Conservation (phyloP, 2,113 vertebrate genomes). For the Catharus fuscescens region DNA sequence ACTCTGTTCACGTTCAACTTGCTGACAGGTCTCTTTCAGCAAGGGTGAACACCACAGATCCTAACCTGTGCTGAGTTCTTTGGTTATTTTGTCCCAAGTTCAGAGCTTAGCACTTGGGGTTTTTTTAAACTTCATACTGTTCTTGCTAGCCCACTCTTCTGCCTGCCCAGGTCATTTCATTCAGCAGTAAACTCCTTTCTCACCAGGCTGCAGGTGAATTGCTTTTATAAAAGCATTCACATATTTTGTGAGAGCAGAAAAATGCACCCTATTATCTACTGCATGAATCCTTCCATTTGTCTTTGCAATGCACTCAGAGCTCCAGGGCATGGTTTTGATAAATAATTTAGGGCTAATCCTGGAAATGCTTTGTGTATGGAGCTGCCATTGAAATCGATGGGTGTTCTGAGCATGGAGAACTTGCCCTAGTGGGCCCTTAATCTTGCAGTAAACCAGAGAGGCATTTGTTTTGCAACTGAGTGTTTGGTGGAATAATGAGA, state of each 20-base stretch:
- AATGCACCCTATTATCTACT: not conserved
- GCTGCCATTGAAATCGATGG: not conserved
- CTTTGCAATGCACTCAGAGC: not conserved
- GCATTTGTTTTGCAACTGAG: conserved; percentile 15
- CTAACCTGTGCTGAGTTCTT: not conserved
- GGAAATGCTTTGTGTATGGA: not conserved
- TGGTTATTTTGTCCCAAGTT: not conserved
- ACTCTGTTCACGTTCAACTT: rapidly evolving
- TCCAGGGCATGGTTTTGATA: conserved; percentile 26
- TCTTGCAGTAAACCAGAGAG: conserved; percentile 23
- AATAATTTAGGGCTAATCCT: conserved; percentile 52
- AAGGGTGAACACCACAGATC: not conserved
- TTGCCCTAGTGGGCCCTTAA: conserved; percentile 2
- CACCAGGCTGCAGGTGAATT: not conserved
- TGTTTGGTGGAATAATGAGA: not conserved
- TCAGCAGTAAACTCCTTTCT: not conserved
- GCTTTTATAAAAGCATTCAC: not conserved
- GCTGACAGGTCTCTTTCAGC: not conserved
- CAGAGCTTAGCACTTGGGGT: not conserved
- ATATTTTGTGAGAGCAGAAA: conserved; percentile 16
- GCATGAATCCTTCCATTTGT: conserved; percentile 17
- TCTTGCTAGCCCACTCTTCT: not conserved
- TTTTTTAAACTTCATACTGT: not conserved
- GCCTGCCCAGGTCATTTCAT: not conserved
- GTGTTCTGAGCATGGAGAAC: not conserved